phyloP scores from a whole-genome alignment of 2,113 vertebrate species.

The Plestiodon gilberti region DNA sequence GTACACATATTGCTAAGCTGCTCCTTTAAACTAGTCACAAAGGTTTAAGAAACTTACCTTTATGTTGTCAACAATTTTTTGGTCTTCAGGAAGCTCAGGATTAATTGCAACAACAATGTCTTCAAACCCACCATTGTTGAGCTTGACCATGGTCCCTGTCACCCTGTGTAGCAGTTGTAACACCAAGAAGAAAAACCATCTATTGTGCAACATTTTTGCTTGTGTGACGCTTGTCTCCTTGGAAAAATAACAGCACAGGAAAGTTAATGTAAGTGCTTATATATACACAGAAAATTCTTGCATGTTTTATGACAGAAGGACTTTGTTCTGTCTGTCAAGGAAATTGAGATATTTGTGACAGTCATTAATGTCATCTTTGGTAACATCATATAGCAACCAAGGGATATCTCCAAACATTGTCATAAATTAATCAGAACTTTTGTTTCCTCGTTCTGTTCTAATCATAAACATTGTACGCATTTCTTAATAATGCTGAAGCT shows the following conservation, averaged over 20 bases:
- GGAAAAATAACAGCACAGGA: not conserved
- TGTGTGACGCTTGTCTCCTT: not conserved
- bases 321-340: not conserved
- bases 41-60: conserved; percentile 62
- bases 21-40: not conserved
- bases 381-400: not conserved
- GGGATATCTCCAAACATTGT: not conserved
- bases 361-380: not conserved
- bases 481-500: not conserved
- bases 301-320: too few species aligned
- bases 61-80: conserved; percentile 63
- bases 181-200: too few species aligned
- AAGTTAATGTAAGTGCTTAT: not conserved
- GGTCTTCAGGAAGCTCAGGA: conserved; percentile 66
- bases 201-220: not conserved
- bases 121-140: conserved; percentile 75
- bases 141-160: conserved; percentile 32
- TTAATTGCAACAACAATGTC: conserved; percentile 75
- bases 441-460: not conserved
- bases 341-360: not conserved
- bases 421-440: not conserved
- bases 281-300: too few species aligned
- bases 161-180: too few species aligned
- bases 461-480: not conserved
- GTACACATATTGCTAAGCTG: too few species aligned